A percentile compares a stretch with the other conserved stretches of the same genome.
These are phyloP conservation scores for Neogale vison DNA, from an alignment of 2,113 vertebrate species.

Conservation along the genomic window DNA sequence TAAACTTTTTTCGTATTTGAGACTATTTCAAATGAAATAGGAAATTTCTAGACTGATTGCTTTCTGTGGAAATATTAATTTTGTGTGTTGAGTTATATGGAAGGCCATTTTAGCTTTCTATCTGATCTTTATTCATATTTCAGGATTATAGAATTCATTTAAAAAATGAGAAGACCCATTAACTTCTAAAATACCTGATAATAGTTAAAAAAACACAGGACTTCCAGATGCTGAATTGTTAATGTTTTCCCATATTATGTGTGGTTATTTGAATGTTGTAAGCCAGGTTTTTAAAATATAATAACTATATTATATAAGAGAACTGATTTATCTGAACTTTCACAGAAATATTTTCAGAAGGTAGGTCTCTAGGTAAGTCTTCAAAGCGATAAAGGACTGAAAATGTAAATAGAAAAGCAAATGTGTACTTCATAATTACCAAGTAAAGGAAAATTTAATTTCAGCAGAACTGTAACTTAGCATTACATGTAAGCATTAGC, in stretches of 20 bases:
- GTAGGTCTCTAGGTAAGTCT: neutral
- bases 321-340: constrained; percentile 28
- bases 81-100: neutral
- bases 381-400: neutral
- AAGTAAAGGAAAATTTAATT: constrained; percentile 44
- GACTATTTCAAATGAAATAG: constrained; percentile 43
- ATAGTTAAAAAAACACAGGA: neutral
- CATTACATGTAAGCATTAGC: neutral
- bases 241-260: neutral
- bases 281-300: neutral
- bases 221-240: neutral
- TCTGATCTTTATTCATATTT: constrained; percentile 18
- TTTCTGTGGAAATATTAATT: constrained; percentile 38
- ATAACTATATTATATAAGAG: neutral
- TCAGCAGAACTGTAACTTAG: constrained; percentile 3
- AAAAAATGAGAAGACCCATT: neutral
- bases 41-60: constrained; percentile 37
- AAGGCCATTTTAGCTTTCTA: constrained; percentile 48
- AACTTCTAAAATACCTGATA: constrained; percentile 44
- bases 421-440: constrained; percentile 8
- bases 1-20: constrained; percentile 56
- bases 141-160: constrained; percentile 8
- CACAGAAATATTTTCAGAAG: constrained; percentile 21
- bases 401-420: constrained; percentile 25
- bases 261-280: constrained; percentile 27